phyloP scores from a whole-genome alignment of 1,140 invertebrate genomes.

The Nasonia giraulti region DNA sequence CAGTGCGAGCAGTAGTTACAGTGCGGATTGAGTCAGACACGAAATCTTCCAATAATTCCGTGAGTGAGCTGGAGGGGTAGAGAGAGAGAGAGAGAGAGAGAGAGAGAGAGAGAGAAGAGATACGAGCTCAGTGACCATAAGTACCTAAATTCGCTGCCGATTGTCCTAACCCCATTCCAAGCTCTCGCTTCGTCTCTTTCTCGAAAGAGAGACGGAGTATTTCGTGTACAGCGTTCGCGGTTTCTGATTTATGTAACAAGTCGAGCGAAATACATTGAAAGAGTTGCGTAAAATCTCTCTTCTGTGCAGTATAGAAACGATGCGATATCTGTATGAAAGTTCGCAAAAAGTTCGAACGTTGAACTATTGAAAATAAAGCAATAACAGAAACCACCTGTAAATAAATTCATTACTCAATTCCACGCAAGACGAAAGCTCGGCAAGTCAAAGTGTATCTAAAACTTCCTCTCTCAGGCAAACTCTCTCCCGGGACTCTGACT shows the following conservation, averaged over 20 bases:
- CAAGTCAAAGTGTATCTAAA: not conserved
- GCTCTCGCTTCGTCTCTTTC: not conserved
- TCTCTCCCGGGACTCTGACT: not conserved
- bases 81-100: no score
- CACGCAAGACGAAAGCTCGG: not conserved
- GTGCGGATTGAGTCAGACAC: conserved; percentile 23
- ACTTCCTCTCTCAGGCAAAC: not conserved
- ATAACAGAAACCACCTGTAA: not conserved
- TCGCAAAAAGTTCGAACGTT: not conserved
- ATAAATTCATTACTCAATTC: not conserved
- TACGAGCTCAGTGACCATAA: conserved; percentile 11
- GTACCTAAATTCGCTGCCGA: conserved; percentile 26
- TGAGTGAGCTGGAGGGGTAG: not conserved
- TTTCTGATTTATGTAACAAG: not conserved
- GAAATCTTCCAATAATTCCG: conserved; percentile 40
- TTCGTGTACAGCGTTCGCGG: not conserved
- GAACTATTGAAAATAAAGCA: not conserved
- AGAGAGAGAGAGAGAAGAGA: no score
- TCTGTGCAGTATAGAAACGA: not conserved
- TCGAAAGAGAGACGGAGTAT: no score
- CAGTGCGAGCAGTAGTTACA: conserved; percentile 35
- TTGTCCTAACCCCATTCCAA: not conserved
- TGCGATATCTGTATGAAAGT: not conserved
- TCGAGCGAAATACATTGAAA: not conserved
- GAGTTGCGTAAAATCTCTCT: not conserved